Base-by-base conservation (phyloP, 2,797 vertebrate genomes). In the Trichosurus vulpecula region DNA sequence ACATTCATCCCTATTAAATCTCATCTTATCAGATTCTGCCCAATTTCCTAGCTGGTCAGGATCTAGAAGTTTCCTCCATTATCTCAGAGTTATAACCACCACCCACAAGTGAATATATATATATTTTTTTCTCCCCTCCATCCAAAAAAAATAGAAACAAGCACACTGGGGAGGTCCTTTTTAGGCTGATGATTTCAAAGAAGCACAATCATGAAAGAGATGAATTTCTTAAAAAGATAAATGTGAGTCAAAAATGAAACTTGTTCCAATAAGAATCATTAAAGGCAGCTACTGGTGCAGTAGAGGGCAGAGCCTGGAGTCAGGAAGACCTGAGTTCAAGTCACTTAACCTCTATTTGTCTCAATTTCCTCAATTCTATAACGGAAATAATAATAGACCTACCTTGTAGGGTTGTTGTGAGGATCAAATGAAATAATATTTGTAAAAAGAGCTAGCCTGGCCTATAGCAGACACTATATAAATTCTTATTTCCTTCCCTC, bases 221-320 rank as follows among this genome's bases (percentile, higher is more conserved):
- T 30, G 53, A 2, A n/a, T 57, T 95, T 96, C 93, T 95, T 94
- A 90, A 54, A 57, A 96, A 96, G 94, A 51, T 14, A 58, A 90
- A 90, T 87, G 47, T 53, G 81, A 95, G 52, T 51, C 53, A 94
- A 94, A 92, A 61, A 95, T 54, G 93, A 95, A 95, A 51, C 58
- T 51, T 52, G 58, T 90, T 90, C 90, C 91, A 93, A 92, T 27
- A 58, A 41, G 19, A 90, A 81, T 41, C 41, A 51, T 87, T 5
- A n/a, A 16, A 66, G 35, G 35, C 61, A n/a, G 16, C 61, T 74
- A 3, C 35, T 22, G 35, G 61, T 41, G 6, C 35, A 41, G 16
- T 41, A 74, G 0, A 74, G 35, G 16, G 35, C 35, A 66, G 61
- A 61, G 35, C 35, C 61, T 74, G 61, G 13, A 66, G 58, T 13